Evolutionary conservation across 1,140 invertebrate genomes (phyloP).

Genomic region (Palaemon carinicauda): DNA sequence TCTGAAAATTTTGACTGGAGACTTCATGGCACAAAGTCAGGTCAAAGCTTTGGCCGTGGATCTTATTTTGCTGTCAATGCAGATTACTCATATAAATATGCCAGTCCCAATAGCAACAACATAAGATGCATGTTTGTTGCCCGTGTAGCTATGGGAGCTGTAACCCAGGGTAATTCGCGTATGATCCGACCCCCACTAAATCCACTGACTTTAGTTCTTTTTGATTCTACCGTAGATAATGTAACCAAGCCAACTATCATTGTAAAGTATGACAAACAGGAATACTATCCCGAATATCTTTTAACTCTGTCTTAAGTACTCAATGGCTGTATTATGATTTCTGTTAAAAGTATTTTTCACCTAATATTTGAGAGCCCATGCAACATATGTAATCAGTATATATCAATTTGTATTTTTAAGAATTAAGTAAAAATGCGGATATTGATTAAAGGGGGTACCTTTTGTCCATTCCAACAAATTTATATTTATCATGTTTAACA

Average conservation of each 20-base stretch:
- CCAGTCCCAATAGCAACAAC: not conserved
- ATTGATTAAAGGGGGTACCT: too few relatives aligned
- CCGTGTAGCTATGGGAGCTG: conserved; percentile 10
- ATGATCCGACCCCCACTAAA: conserved; percentile 21
- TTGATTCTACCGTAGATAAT: conserved; percentile 32
- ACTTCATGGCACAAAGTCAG: conserved; percentile 22
- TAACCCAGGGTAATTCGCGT: not conserved
- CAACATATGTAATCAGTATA: too few relatives aligned
- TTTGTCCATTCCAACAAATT: too few relatives aligned
- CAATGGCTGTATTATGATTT: not conserved
- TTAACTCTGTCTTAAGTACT: not conserved
- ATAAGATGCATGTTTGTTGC: conserved; percentile 25
- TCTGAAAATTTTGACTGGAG: conserved; percentile 50
- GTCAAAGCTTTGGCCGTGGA: conserved; percentile 28
- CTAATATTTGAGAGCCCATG: too few relatives aligned
- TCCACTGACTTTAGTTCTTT: not conserved
- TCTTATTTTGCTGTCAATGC: conserved; percentile 31
- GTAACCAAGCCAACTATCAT: conserved; percentile 25
- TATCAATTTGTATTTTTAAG: too few relatives aligned
- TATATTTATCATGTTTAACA: too few relatives aligned
- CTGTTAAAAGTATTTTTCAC: too few relatives aligned
- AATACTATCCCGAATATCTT: conserved; percentile 50
- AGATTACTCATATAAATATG: not conserved
- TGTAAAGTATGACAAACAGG: conserved; percentile 50
- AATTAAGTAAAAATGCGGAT: too few relatives aligned